phyloP scores from a whole-genome alignment of 1,140 invertebrate species.

The Drosophila equinoxialis region DNA sequence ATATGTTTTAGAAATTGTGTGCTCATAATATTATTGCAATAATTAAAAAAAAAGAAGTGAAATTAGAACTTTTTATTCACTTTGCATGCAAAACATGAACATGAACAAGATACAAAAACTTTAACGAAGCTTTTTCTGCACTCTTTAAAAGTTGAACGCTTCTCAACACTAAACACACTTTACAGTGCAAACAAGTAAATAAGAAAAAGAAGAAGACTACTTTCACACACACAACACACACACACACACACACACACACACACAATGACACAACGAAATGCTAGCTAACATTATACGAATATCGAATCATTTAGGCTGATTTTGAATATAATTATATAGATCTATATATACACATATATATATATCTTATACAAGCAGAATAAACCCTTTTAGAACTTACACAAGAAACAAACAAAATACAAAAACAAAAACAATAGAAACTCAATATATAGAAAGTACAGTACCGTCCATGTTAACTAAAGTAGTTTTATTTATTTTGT shows the following conservation, averaged over 20 bases:
- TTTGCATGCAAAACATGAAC: conserved; percentile 30
- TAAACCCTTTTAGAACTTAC: conserved; percentile 4
- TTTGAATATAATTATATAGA: conserved; percentile 38
- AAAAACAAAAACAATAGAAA: background rate
- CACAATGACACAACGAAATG: conserved; percentile 34
- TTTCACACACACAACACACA: conserved; percentile 13
- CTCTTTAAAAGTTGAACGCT: conserved; percentile 32
- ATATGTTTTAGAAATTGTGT: conserved; percentile 48
- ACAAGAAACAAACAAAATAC: background rate
- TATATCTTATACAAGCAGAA: conserved; percentile 19
- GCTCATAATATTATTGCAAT: conserved; percentile 25
- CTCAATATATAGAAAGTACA: conserved; percentile 43
- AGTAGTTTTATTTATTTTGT: conserved; percentile 47
- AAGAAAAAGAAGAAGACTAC: background rate
- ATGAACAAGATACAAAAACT: conserved; percentile 35
- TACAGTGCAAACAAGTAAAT: conserved; percentile 14
- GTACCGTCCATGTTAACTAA: conserved; percentile 68
- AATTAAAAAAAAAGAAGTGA: conserved; percentile 13
- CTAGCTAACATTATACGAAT: conserved; percentile 46
- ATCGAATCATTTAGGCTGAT: conserved; percentile 48
- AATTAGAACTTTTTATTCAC: conserved; percentile 28
- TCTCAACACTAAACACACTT: conserved; percentile 38
- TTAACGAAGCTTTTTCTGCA: conserved; percentile 43
- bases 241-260: background rate
- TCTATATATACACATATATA: conserved; percentile 28